A percentile compares a stretch with the other conserved stretches of the same genome.
Conservation (phyloP, 2,797 vertebrate species). For the Dendrocincla tyrannina region DNA sequence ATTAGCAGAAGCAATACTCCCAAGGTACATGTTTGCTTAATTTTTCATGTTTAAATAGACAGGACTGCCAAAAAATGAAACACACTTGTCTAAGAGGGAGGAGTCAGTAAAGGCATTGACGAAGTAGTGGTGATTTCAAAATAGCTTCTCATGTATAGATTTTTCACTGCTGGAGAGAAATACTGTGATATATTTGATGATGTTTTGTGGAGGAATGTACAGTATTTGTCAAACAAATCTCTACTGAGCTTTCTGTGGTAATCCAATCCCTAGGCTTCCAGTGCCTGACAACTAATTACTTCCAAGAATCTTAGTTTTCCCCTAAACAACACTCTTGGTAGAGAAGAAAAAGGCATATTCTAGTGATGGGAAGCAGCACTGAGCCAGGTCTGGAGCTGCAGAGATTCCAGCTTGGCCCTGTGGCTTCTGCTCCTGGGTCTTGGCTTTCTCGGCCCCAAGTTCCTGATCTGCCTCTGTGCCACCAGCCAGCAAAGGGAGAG, state of each 20-base stretch:
- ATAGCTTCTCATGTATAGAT: not conserved
- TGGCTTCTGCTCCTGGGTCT: not conserved
- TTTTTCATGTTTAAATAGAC: constrained; percentile 29
- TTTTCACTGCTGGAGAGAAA: not conserved
- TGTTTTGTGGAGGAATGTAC: not conserved
- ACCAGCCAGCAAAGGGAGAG: not conserved
- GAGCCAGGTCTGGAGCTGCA: not conserved
- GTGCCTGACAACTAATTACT: not conserved
- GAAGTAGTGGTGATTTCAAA: not conserved
- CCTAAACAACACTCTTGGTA: not conserved
- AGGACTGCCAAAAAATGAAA: not conserved
- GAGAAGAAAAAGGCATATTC: not conserved
- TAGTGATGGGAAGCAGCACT: not conserved
- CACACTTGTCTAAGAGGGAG: not conserved
- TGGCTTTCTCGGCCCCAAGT: not conserved
- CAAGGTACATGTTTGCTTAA: not conserved
- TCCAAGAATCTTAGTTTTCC: not conserved
- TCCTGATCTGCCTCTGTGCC: accelerated
- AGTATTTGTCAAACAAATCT: not conserved
- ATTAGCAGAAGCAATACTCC: not conserved
- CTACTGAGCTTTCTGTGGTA: not conserved
- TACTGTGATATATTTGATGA: not conserved
- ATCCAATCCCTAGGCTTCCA: not conserved
- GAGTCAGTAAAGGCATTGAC: not conserved
- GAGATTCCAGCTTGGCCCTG: not conserved